Evolutionary conservation across 2,797 vertebrate genomes (phyloP), one percentile per base, ranked within the genome.

Genomic region (Myoxocephalus aenaeus): DNA sequence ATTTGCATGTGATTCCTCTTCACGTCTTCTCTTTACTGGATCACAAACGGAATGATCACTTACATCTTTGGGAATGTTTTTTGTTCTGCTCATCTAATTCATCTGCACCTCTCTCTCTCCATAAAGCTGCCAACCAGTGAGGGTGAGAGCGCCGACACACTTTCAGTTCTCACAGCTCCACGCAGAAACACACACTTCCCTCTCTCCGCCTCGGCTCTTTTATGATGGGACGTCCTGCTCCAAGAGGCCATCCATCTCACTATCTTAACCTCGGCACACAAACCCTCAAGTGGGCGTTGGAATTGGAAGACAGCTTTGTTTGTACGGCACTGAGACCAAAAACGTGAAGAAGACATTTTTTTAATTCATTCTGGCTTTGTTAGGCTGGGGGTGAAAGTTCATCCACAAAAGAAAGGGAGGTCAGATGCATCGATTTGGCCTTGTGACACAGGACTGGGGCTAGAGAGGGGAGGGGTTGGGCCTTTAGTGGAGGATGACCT

Each of bases 351-450:
- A 67, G 58, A 56, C 57, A 58, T n/a, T 36, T 82, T 83, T 80
- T 61, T 50, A 36, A 74, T 54, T 67, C 68, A 76, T 51, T 62
- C 38, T 70, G 2, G 50, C 82, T 88, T 86, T 90, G 87, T 89
- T 64, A 62, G 82, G 25, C 36, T 29, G 1, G 36, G 69, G 91
- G 86, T 85, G 73, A 92, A 70, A 88, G 91, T 85, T 92, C 90
- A 89, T 8, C 14, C 34, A 27, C 14, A 18, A 56, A 65, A 86
- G 78, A 85, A 86, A 77, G 58, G 64, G 64, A 81, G 87, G 86
- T 85, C 87, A 86, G 78, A 66, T 58, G 75, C 83, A 93, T 92
- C 63, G 84, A 90, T 92, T 90, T 91, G 89, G 82, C 89, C 90
- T 86, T 56, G 62, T 92, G 90, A 92, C 91, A 88, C 29, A 0